These are phyloP conservation scores for Nesogale talazaci DNA, from an alignment of 2,113 vertebrate species.

Conservation along the genomic window DNA sequence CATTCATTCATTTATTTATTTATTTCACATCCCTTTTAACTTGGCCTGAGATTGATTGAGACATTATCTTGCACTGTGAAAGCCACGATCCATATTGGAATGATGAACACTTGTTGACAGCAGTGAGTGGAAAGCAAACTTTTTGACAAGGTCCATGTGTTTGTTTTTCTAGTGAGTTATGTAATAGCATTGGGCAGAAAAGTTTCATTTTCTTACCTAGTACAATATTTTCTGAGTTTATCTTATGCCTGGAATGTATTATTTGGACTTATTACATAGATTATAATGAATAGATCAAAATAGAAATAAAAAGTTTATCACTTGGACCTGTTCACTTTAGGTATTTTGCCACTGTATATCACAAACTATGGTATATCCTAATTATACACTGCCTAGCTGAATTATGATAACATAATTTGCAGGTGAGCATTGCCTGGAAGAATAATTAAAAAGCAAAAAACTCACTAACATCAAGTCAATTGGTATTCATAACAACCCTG, in stretches of 20 bases:
- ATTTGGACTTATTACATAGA: background rate
- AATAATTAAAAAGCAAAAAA: background rate
- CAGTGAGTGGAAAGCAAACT: conserved; percentile 80
- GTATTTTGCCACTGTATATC: background rate
- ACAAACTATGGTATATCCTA: background rate
- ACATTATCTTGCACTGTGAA: conserved; percentile 73
- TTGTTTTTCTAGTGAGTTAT: conserved; percentile 74
- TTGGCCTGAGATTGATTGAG: conserved; percentile 82
- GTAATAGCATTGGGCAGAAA: background rate
- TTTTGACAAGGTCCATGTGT: conserved; percentile 69
- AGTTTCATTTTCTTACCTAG: background rate
- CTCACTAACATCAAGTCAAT: too few species aligned
- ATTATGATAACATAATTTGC: too few species aligned
- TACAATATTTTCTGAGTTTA: background rate
- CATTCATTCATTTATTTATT: conserved; percentile 73
- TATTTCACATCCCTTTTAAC: conserved; percentile 79
- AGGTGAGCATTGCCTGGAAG: background rate
- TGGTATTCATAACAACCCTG: too few species aligned
- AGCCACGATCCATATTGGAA: conserved; percentile 79
- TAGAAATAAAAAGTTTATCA: background rate
- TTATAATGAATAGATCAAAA: conserved; percentile 12
- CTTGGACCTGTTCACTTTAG: background rate
- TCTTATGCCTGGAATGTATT: background rate
- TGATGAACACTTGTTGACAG: conserved; percentile 84
- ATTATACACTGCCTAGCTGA: too few species aligned